Evolutionary conservation across 2,888 invertebrate species (phyloP).

Genomic region (Altica lythri): DNA sequence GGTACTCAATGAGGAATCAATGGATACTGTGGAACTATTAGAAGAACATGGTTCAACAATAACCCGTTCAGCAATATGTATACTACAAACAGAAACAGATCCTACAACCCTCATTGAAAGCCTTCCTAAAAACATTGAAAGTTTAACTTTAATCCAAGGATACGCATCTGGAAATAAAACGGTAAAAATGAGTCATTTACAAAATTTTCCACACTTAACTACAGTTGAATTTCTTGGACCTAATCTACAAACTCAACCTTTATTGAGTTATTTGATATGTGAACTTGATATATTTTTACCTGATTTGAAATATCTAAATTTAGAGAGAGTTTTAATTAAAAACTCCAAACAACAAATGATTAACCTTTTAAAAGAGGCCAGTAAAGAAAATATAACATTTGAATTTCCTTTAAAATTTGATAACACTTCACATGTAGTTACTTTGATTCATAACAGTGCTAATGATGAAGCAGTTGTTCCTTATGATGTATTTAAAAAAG

Average conservation of each 20-base stretch:
- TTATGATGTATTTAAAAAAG: conserved; percentile 66
- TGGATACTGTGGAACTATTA: conserved; percentile 48
- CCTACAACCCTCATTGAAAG: conserved; percentile 54
- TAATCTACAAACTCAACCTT: conserved; percentile 48
- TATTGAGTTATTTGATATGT: conserved; percentile 53
- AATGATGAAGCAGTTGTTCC: conserved; percentile 63
- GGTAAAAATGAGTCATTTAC: conserved; percentile 57
- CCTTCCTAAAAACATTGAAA: conserved; percentile 60
- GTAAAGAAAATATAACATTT: conserved; percentile 51
- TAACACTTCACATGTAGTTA: conserved; percentile 46
- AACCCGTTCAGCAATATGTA: conserved; percentile 61
- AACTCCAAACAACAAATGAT: conserved; percentile 52
- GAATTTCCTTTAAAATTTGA: conserved; percentile 52
- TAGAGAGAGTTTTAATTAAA: conserved; percentile 57
- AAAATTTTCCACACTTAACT: conserved; percentile 59
- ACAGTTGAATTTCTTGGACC: conserved; percentile 67
- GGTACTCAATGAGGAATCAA: conserved; percentile 57
- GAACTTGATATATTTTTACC: conserved; percentile 59
- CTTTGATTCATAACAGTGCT: conserved; percentile 51
- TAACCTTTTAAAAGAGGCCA: conserved; percentile 56
- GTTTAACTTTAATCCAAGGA: conserved; percentile 64
- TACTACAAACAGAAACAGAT: conserved; percentile 59
- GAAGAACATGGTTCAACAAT: conserved; percentile 53
- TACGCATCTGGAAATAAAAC: conserved; percentile 59
- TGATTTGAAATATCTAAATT: conserved; percentile 60